Percentiles rank a stretch among this genome's conserved stretches.
These are phyloP conservation scores for Spilosoma lubricipeda DNA, from an alignment of 2,888 invertebrate species.

Conservation along the genomic window DNA sequence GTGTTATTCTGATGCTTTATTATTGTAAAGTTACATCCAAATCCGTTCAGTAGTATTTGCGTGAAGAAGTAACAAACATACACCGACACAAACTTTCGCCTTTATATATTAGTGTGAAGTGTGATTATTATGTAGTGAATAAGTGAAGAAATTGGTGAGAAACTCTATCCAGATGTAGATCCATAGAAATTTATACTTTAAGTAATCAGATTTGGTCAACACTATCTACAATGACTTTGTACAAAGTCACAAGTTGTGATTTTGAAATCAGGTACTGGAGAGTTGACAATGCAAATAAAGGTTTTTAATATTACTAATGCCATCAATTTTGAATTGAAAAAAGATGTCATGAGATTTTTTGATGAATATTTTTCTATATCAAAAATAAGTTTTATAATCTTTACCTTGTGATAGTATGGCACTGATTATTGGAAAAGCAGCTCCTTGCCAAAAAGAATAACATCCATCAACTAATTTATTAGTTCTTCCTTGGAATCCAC, in stretches of 20 bases:
- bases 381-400: background rate
- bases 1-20: too few relatives aligned
- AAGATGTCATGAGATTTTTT: too few relatives aligned
- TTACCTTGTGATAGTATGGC: constrained; percentile 87
- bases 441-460: constrained; percentile 99
- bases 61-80: too few relatives aligned
- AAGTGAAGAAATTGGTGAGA: background rate
- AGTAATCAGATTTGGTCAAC: background rate
- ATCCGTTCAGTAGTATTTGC: too few relatives aligned
- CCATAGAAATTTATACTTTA: background rate
- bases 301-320: background rate
- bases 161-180: background rate
- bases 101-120: too few relatives aligned
- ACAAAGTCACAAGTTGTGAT: too few relatives aligned
- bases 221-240: too few relatives aligned
- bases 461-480: constrained; percentile 99
- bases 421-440: constrained; percentile 95
- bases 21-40: too few relatives aligned
- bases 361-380: too few relatives aligned
- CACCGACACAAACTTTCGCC: too few relatives aligned
- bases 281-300: background rate
- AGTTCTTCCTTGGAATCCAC: constrained; percentile 98
- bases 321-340: background rate
- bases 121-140: too few relatives aligned
- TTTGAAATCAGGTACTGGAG: background rate